Evolutionary conservation across 2,113 vertebrate species (phyloP), one percentile per base, ranked within the genome.

Genomic region (Phodopus roborovskii): DNA sequence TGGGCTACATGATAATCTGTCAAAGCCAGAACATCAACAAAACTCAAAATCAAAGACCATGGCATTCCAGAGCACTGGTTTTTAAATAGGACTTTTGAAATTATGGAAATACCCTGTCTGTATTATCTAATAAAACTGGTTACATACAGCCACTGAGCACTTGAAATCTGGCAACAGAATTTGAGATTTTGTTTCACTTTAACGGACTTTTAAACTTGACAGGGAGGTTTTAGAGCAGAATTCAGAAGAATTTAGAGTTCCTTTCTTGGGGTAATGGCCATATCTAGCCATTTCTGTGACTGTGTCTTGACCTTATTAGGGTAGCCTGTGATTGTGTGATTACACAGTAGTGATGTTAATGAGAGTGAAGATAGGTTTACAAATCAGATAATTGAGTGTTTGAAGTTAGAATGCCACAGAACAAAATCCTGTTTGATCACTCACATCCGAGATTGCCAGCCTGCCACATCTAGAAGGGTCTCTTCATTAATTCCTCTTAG

Each of bases 311-410:
- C 79, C 53, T 94, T 33, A 9, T 68, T 91, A 73, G 53, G 24
- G 7, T 79, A 66, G 50, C 60, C 53, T 68, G 0, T 62, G 70
- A 70, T 92, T 58, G 42, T 96, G 79, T 94, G 79, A 94, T 94
- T 94, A 79, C 78, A 39, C 53, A 93, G 79, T 70, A 60, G 70
- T 77, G 81, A 82, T 93, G 84, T 90, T 91, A 92, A 91, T 91
- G 78, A 96, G 71, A 56, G 50, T 50, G 66, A 97, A 93, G 84
- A 87, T 93, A 56, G 64, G 90, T 56, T 96, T 88, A 96, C 94
- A 97, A 85, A 93, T 95, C 39, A 78, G 95, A 73, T 96, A 81
- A 93, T 94, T 93, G 60, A 94, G 88, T 93, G 91, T 91, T 91
- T 96, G 75, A 92, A 97, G 88, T 71, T 60, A 1, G 86, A 66